Evolutionary conservation across 2,113 vertebrate genomes (phyloP).

Genomic region (Grammomys surdaster): DNA sequence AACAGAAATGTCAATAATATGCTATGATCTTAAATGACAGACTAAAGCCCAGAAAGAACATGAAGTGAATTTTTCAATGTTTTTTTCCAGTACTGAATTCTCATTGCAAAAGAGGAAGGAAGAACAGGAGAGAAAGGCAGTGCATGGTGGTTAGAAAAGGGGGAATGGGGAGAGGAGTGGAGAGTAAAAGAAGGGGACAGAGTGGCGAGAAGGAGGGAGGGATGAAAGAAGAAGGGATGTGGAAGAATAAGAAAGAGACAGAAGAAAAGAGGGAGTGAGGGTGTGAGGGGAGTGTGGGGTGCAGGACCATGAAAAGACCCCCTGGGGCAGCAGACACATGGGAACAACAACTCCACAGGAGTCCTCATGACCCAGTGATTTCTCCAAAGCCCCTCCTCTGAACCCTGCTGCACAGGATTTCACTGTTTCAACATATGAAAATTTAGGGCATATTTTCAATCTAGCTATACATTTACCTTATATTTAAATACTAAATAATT

Average conservation of each 20-base stretch:
- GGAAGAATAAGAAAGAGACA: neutral
- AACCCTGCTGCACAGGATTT: rapidly evolving
- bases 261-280: neutral
- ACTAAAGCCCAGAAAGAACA: conserved; percentile 15
- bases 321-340: too few species aligned
- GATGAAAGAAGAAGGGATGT: neutral
- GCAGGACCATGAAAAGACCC: too few species aligned
- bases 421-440: neutral
- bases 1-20: conserved; percentile 45
- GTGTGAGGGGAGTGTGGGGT: neutral
- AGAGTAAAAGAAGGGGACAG: neutral
- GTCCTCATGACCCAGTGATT: neutral
- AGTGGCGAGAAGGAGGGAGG: too few species aligned
- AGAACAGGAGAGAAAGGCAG: neutral
- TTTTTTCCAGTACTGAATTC: conserved; percentile 10
- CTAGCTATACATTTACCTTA: neutral
- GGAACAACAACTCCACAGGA: too few species aligned
- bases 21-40: conserved; percentile 69
- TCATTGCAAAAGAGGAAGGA: neutral
- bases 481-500: neutral
- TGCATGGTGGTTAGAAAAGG: too few species aligned
- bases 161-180: rapidly evolving
- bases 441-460: neutral
- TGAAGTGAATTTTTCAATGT: conserved; percentile 56
- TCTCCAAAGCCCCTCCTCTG: neutral